Base-by-base conservation (phyloP, 2,113 vertebrate genomes). In the Gobiocypris rarus region DNA sequence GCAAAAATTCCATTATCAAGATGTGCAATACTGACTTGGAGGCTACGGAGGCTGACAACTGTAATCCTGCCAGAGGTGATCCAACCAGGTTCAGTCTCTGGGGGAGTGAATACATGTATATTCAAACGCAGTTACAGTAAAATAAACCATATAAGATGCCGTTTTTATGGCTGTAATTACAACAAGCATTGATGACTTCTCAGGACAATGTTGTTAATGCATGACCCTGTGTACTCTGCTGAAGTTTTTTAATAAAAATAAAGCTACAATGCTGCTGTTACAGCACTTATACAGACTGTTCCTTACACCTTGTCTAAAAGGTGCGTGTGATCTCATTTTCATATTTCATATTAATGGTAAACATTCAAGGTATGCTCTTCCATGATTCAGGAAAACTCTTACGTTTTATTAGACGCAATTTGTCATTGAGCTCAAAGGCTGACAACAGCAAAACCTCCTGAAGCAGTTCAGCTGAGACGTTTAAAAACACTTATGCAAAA, bases 371-470 rank as follows among this genome's bases (percentile, higher is more conserved):
- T 63, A 26, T 10, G 73, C 26, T 52, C 45, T 52, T 75, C 14
- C 15, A 26, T 79, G 38, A 41, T 59, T 63, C n/a, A 45, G 38
- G 34, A 48, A 61, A 43, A 54, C 17, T 54, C 43, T 54, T 13
- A 74, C 9, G 34, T 79, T 79, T 79, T 63, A 63, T 48, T 67
- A 84, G 75, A 65, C 6, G 5, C 83, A 58, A 54, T 52, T 28
- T 77, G 75, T 84, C 63, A 45, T 48, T 78, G 48, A 70, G 52
- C 48, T 70, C 38, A 71, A 78, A 84, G 38, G 83, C n/a, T 82
- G 67, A 78, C 34, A 70, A 54, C 63, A 67, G 38, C 38, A 24
- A 6, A 43, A 31, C 34, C 52, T 13, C 75, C 63, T 79, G 22
- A 17, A 61, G n/a, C 56, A 28, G 56, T 61, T 65, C 58, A 79